Conservation (phyloP, 2,888 invertebrate genomes). For the Drosophila tanythrix region DNA sequence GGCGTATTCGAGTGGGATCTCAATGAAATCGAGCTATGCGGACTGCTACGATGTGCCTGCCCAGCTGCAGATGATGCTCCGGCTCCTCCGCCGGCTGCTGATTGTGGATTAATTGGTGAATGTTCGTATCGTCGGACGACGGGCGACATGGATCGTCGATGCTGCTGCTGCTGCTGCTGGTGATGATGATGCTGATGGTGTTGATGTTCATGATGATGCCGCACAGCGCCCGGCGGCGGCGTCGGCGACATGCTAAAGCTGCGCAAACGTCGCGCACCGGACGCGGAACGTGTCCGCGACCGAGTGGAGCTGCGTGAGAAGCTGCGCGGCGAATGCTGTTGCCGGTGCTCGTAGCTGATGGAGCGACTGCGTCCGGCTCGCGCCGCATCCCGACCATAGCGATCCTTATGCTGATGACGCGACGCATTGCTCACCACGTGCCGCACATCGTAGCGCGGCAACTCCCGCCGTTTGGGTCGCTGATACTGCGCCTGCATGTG, state of each 20-base stretch:
- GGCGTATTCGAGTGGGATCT: slow-evolving; percentile 82
- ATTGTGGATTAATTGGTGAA: slow-evolving; percentile 62
- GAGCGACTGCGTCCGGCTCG: slow-evolving; percentile 84
- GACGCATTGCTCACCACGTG: slow-evolving; percentile 87
- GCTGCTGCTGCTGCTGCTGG: slow-evolving; percentile 3
- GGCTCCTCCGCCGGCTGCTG: background rate
- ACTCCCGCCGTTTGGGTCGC: slow-evolving; percentile 89
- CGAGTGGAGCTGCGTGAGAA: slow-evolving; percentile 63
- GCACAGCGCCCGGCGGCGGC: slow-evolving; percentile 58
- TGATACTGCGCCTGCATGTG: slow-evolving; percentile 43
- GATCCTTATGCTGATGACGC: slow-evolving; percentile 87
- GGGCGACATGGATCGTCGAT: slow-evolving; percentile 62
- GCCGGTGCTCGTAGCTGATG: slow-evolving; percentile 63
- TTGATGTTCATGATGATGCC: slow-evolving; percentile 40
- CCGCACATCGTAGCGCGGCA: slow-evolving; percentile 93
- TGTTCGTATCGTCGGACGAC: slow-evolving; percentile 61
- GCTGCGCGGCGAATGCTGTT: slow-evolving; percentile 71
- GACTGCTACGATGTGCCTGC: slow-evolving; percentile 14
- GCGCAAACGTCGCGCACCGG: slow-evolving; percentile 60
- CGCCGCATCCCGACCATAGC: slow-evolving; percentile 91
- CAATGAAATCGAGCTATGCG: slow-evolving; percentile 70
- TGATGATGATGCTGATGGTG: slow-evolving; percentile 38
- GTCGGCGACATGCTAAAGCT: slow-evolving; percentile 84
- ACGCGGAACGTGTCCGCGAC: slow-evolving; percentile 75
- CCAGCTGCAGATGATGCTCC: background rate